phyloP scores from a whole-genome alignment of 2,888 invertebrate genomes.

The Lasioglossum pauxillum region DNA sequence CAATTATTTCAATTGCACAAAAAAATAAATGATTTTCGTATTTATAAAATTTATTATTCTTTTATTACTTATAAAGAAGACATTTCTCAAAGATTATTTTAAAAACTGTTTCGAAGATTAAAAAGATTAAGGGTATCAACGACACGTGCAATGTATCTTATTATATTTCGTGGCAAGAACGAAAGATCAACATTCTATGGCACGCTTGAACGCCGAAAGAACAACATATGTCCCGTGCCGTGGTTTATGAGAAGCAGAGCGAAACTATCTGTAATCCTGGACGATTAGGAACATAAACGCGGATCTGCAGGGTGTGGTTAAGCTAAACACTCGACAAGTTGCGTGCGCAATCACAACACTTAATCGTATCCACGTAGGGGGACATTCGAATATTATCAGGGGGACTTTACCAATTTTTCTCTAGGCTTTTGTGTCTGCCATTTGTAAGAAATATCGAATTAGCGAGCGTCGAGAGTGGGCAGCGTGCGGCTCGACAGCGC shows the following conservation, averaged over 20 bases:
- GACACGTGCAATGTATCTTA: slow-evolving; percentile 35
- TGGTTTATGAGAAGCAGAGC: slow-evolving; percentile 37
- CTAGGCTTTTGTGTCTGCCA: background rate
- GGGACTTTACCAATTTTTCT: background rate
- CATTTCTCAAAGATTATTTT: slow-evolving; percentile 28
- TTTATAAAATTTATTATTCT: background rate
- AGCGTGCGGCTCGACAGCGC: too few species aligned
- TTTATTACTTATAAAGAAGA: background rate
- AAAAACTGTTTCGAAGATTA: background rate
- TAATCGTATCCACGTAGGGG: slow-evolving; percentile 41
- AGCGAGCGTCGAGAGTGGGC: too few species aligned
- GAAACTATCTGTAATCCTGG: slow-evolving; percentile 55
- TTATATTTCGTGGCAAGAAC: background rate
- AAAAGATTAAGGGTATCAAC: background rate
- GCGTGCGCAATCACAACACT: slow-evolving; percentile 78
- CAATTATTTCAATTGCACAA: background rate
- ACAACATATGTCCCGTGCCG: slow-evolving; percentile 68
- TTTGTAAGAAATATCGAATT: too few species aligned
- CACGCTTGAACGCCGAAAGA: slow-evolving; percentile 40
- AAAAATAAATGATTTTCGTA: background rate
- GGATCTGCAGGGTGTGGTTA: slow-evolving; percentile 60
- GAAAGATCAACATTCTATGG: slow-evolving; percentile 44
- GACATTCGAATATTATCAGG: slow-evolving; percentile 39
- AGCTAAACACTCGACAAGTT: slow-evolving; percentile 80
- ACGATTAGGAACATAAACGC: slow-evolving; percentile 72